Percentiles rank a stretch among this genome's conserved stretches.
phyloP scores from a whole-genome alignment of 2,797 vertebrate species.

The Heliangelus exortis region DNA sequence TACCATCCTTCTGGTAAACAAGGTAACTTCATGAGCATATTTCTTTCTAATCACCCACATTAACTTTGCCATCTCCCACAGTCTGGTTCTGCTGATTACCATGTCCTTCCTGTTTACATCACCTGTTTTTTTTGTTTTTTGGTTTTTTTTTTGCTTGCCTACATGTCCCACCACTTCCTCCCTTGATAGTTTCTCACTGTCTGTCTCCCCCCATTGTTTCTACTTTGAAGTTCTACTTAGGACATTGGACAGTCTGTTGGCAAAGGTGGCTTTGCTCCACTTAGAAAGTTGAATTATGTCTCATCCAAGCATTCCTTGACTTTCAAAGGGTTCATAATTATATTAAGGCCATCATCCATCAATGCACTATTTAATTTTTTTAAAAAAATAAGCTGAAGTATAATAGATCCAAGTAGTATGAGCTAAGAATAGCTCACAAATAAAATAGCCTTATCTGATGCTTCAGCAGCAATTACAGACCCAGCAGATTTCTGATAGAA shows the following conservation, averaged over 20 bases:
- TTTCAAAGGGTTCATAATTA: background rate
- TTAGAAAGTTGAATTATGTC: background rate
- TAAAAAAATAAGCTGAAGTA: background rate
- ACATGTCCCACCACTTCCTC: background rate
- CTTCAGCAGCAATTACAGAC: conserved; percentile 3
- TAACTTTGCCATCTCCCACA: too few relatives aligned
- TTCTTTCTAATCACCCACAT: too few relatives aligned
- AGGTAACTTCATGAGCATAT: too few relatives aligned
- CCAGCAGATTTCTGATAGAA: conserved; percentile 3
- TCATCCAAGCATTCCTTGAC: background rate
- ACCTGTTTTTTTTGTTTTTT: too few relatives aligned
- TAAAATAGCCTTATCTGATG: background rate
- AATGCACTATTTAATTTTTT: background rate
- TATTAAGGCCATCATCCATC: background rate
- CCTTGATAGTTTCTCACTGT: background rate
- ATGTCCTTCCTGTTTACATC: background rate
- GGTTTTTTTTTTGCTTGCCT: background rate
- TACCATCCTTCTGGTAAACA: too few relatives aligned
- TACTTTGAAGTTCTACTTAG: background rate
- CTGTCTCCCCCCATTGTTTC: background rate
- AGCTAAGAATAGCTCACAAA: background rate
- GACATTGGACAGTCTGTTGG: background rate
- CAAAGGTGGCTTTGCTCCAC: background rate
- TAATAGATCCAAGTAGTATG: background rate
- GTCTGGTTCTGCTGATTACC: background rate